A percentile compares a stretch with the other conserved stretches of the same genome.
Evolutionary conservation across 2,888 invertebrate genomes (phyloP).

Genomic region (Arrhopalites spinosus): DNA sequence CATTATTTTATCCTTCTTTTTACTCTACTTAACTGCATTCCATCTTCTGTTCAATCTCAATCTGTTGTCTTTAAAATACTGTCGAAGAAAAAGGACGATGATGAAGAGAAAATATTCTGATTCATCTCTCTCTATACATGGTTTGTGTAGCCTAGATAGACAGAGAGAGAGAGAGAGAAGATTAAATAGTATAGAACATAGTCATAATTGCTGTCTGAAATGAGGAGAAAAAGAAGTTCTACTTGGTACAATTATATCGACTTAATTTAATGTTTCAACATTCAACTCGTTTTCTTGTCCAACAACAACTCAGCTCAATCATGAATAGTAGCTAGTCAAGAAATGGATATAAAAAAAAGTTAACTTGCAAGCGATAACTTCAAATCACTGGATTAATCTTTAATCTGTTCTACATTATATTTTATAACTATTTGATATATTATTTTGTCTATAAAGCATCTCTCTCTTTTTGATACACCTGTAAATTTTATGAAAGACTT

Average conservation of each 20-base stretch:
- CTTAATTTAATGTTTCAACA: constrained; percentile 20
- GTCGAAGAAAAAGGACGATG: too few species aligned
- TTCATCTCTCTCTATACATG: too few species aligned
- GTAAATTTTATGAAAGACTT: not conserved
- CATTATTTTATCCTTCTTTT: not conserved
- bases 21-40: constrained; percentile 3
- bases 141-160: too few species aligned
- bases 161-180: too few species aligned
- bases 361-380: constrained; percentile 12
- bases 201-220: too few species aligned
- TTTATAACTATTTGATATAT: constrained; percentile 8
- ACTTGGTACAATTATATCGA: constrained; percentile 4
- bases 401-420: constrained; percentile 18
- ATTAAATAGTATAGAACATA: too few species aligned
- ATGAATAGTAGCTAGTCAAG: not conserved
- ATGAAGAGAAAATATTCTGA: too few species aligned
- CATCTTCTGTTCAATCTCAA: not conserved
- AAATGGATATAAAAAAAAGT: too few species aligned
- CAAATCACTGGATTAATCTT: not conserved
- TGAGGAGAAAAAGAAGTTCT: too few species aligned
- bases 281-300: constrained; percentile 4
- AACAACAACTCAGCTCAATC: constrained; percentile 10
- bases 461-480: not conserved
- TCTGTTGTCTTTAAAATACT: too few species aligned
- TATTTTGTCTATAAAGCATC: not conserved